phyloP scores from a whole-genome alignment of 92 coral and sea anemone species.

The Phenganax marumi region DNA sequence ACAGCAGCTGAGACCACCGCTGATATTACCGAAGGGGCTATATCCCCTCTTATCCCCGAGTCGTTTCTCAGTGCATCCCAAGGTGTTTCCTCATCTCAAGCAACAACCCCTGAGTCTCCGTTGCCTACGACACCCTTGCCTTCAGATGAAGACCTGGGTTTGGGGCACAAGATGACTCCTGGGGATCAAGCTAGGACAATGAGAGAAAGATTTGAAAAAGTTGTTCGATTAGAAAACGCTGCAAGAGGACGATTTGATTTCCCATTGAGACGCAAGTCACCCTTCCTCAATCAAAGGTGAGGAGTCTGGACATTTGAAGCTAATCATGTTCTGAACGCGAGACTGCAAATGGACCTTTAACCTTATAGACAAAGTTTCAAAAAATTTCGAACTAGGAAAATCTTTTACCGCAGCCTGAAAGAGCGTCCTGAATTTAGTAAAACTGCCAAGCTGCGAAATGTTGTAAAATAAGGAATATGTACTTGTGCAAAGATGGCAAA shows the following conservation, averaged over 20 bases:
- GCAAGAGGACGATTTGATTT: constrained; percentile 16
- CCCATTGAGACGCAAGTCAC: constrained; percentile 38
- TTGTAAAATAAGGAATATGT: no score
- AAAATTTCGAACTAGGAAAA: no score
- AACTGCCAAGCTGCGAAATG: no score
- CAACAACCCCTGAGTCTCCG: constrained; percentile 65
- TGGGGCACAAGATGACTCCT: constrained; percentile 32
- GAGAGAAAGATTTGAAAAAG: constrained; percentile 25
- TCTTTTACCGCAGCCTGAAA: no score
- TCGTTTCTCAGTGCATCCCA: constrained; percentile 34
- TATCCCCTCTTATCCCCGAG: constrained; percentile 39
- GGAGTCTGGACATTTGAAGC: background rate
- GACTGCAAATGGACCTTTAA: background rate
- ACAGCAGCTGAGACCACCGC: background rate
- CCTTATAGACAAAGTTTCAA: no score
- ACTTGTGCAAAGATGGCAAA: no score
- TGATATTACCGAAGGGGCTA: constrained; percentile 6
- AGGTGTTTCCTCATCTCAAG: constrained; percentile 35
- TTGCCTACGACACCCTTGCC: constrained; percentile 93
- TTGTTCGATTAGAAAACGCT: background rate
- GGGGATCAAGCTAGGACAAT: constrained; percentile 32
- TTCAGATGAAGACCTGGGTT: constrained; percentile 74
- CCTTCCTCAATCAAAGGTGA: constrained; percentile 22
- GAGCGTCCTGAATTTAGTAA: no score
- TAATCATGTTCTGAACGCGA: background rate